phyloP scores from a whole-genome alignment of 2,888 invertebrate species.

The Erynnis tages region DNA sequence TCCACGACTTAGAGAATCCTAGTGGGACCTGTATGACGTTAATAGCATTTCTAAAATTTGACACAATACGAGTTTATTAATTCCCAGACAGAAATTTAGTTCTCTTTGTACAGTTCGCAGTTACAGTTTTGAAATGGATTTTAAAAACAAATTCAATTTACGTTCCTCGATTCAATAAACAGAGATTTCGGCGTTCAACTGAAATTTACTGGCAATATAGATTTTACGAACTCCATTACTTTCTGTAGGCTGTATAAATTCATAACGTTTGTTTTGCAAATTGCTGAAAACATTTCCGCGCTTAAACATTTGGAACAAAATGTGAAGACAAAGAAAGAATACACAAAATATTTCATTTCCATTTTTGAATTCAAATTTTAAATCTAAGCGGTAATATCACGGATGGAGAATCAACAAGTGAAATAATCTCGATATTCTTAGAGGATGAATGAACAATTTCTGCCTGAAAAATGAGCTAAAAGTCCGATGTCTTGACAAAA shows the following conservation, averaged over 20 bases:
- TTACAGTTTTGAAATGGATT: neutral
- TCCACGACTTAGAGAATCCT: too few species aligned
- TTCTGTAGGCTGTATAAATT: constrained; percentile 5
- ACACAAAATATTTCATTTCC: neutral
- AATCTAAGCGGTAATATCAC: neutral
- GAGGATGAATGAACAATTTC: neutral
- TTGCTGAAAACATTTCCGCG: neutral
- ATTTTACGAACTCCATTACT: constrained; percentile 14
- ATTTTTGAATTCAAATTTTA: constrained; percentile 5
- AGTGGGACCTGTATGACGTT: too few species aligned
- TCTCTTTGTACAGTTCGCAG: too few species aligned
- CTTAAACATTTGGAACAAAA: neutral
- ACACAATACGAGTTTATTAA: too few species aligned
- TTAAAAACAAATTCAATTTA: constrained; percentile 2
- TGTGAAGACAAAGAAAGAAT: neutral
- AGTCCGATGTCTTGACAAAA: neutral
- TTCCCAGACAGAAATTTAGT: too few species aligned
- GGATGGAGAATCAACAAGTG: constrained; percentile 18
- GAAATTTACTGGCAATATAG: constrained; percentile 15
- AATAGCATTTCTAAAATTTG: too few species aligned
- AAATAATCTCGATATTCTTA: constrained; percentile 6
- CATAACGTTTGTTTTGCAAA: neutral
- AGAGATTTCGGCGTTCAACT: constrained; percentile 2
- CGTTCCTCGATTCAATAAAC: constrained; percentile 1
- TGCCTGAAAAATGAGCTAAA: constrained; percentile 7